These are phyloP conservation scores for Netelia inedita DNA, from an alignment of 2,888 invertebrate genomes.

Conservation along the genomic window DNA sequence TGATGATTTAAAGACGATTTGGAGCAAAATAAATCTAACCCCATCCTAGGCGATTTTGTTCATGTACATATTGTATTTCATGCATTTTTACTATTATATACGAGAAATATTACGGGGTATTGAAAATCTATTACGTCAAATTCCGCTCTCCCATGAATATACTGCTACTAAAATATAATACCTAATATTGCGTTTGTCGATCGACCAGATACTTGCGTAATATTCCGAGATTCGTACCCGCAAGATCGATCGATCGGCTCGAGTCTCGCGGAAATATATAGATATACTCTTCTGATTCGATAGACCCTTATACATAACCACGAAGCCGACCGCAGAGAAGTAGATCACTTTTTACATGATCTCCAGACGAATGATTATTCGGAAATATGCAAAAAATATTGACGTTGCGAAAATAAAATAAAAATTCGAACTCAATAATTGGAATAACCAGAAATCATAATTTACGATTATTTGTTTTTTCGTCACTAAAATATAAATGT, in stretches of 20 bases:
- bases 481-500: no score
- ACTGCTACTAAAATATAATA: constrained; percentile 23
- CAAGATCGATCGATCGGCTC: constrained; percentile 54
- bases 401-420: no score
- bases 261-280: constrained; percentile 30
- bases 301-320: not conserved
- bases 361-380: not conserved
- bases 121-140: constrained; percentile 54
- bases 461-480: not conserved
- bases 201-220: constrained; percentile 64
- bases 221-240: constrained; percentile 43
- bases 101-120: constrained; percentile 45
- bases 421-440: not conserved
- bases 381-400: no score
- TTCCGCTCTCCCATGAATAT: constrained; percentile 20
- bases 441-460: not conserved
- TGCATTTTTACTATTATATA: not conserved
- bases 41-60: no score
- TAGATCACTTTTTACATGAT: not conserved
- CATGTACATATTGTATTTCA: no score
- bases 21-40: no score
- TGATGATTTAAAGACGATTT: no score
- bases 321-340: constrained; percentile 17
- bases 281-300: not conserved
- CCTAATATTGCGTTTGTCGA: constrained; percentile 56